Conservation (phyloP, 2,888 invertebrate genomes). For the Hirtodrosophila trivittata region DNA sequence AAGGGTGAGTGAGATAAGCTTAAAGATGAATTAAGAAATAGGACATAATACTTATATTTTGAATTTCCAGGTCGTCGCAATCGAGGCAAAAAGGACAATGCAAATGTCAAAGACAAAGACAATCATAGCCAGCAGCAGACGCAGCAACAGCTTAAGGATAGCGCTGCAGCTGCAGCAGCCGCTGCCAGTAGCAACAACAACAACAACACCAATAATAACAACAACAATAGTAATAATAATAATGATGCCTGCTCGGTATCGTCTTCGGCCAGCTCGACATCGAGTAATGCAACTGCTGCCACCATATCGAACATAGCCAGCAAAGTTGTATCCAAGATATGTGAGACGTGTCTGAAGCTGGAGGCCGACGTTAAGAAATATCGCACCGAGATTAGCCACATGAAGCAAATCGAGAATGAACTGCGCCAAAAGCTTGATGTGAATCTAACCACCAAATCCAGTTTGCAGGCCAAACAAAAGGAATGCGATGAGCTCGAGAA, state of each 20-base stretch:
- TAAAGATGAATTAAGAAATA: background rate
- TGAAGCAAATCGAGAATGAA: slow-evolving; percentile 84
- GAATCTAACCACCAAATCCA: slow-evolving; percentile 89
- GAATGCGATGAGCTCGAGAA: slow-evolving; percentile 95
- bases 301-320: slow-evolving; percentile 82
- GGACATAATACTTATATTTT: background rate
- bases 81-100: slow-evolving; percentile 82
- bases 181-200: slow-evolving; percentile 33
- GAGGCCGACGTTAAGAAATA: slow-evolving; percentile 84
- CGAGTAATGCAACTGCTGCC: slow-evolving; percentile 80
- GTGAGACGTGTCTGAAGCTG: slow-evolving; percentile 83
- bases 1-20: slow-evolving; percentile 68
- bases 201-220: too few relatives aligned
- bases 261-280: slow-evolving; percentile 71
- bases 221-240: slow-evolving; percentile 46
- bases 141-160: slow-evolving; percentile 61
- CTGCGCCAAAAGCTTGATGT: slow-evolving; percentile 84
- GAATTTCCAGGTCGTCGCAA: slow-evolving; percentile 80
- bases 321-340: slow-evolving; percentile 83
- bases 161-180: slow-evolving; percentile 31
- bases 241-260: slow-evolving; percentile 73
- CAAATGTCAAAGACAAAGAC: slow-evolving; percentile 84
- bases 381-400: slow-evolving; percentile 82
- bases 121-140: slow-evolving; percentile 79
- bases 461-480: slow-evolving; percentile 89